A percentile compares a stretch with the other conserved stretches of the same genome.
Conservation (phyloP, 2,888 invertebrate genomes). For the Drosophila hamatofila region DNA sequence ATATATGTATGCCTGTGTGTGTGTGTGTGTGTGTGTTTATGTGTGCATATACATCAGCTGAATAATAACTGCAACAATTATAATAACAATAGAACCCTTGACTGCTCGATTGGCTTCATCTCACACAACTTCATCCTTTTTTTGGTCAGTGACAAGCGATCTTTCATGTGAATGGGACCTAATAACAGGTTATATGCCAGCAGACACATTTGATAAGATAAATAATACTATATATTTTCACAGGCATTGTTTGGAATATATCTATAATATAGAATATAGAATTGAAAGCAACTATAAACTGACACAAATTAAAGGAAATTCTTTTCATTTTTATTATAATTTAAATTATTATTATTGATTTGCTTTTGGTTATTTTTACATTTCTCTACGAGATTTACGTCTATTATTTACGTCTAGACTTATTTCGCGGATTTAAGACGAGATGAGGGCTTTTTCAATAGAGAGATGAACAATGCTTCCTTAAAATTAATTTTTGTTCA, state of each 20-base stretch:
- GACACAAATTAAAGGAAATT: too few relatives aligned
- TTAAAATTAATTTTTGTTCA: neutral
- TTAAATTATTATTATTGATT: too few relatives aligned
- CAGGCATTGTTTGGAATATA: neutral
- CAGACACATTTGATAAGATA: neutral
- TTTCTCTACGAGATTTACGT: too few relatives aligned
- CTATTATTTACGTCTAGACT: too few relatives aligned
- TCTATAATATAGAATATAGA: too few relatives aligned
- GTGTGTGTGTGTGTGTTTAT: neutral
- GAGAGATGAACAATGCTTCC: too few relatives aligned
- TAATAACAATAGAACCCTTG: conserved; percentile 45
- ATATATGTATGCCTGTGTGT: neutral
- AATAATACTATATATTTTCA: neutral
- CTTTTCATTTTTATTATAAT: too few relatives aligned
- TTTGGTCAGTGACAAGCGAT: neutral
- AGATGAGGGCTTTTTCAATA: too few relatives aligned
- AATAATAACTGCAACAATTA: conserved; percentile 20
- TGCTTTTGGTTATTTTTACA: too few relatives aligned
- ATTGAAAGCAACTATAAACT: too few relatives aligned
- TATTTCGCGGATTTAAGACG: too few relatives aligned
- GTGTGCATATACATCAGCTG: conserved; percentile 11
- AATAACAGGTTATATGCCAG: neutral
- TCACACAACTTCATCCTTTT: conserved; percentile 1
- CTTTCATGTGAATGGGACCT: neutral
- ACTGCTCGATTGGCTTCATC: conserved; percentile 49